Percentiles rank a stretch among this genome's conserved stretches.
Conservation (phyloP, 2,113 vertebrate species). For the Chamaea fasciata region DNA sequence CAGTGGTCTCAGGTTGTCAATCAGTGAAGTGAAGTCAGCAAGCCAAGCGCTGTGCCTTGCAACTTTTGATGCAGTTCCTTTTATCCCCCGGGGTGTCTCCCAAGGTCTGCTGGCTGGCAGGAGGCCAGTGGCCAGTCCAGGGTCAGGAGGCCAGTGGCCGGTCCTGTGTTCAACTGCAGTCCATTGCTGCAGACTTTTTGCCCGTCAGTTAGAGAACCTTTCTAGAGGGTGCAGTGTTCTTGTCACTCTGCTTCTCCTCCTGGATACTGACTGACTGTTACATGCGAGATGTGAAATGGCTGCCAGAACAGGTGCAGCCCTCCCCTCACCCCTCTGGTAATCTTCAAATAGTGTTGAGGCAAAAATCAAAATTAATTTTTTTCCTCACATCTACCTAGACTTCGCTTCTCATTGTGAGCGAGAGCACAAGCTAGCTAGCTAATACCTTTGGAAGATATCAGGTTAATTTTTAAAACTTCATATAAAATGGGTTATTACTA, state of each 20-base stretch:
- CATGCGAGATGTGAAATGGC: background rate
- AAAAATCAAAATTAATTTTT: background rate
- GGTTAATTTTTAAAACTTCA: background rate
- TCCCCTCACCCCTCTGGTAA: background rate
- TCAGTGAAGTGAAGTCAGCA: background rate
- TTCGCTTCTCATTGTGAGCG: background rate
- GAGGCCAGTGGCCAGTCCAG: too few species aligned
- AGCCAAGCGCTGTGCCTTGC: background rate
- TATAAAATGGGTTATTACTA: background rate
- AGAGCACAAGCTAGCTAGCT: background rate
- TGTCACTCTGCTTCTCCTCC: rapidly evolving
- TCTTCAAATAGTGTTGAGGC: background rate
- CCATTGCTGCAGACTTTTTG: background rate
- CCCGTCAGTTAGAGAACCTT: background rate
- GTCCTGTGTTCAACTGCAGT: background rate
- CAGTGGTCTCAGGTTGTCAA: background rate
- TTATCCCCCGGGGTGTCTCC: background rate
- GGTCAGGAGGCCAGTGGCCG: background rate
- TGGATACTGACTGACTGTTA: background rate
- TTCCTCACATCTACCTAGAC: background rate
- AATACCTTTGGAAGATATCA: background rate
- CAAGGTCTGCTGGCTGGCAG: background rate
- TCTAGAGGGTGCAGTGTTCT: background rate
- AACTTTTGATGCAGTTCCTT: background rate
- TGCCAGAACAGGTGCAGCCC: background rate